Base-by-base conservation (phyloP, 2,113 vertebrate genomes). In the Pheucticus melanocephalus region DNA sequence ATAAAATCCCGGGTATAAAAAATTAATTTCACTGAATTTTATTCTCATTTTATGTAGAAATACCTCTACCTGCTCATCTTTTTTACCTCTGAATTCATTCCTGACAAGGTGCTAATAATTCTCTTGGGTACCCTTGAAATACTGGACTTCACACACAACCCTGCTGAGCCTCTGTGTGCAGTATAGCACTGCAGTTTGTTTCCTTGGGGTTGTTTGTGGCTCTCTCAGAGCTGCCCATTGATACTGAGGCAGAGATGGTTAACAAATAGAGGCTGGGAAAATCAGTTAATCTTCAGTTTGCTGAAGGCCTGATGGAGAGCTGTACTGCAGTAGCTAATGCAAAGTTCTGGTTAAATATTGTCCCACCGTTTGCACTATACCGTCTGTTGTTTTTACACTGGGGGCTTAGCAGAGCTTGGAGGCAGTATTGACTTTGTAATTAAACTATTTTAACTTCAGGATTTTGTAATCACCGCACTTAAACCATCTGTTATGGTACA, bases 291-390 rank as follows among this genome's bases (percentile, higher is more conserved):
- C 96, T 96, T 97, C 97, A 94, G 93, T 97, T 98, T 97, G 95
- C 97, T 76, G 82, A 97, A 96, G 97, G 86, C 94, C 95, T 94
- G 97, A 89, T 95, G 96, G 98, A 97, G 98, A 98, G 96, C 97
- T 97, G 97, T 94, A 60, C 92, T 93, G 94, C 97, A 96, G 96
- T 94, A 98, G 97, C 98, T 98, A 99, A 98, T 99, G 98, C 98
- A 98, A 98, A 99, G 98, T 98, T 99, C 99, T 99, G 98, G 99
- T 99, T 99, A 99, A 99, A 99, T 98, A 99, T 99, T 99, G 98
- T 97, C 99, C 96, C 95, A 98, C 97, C 98, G 97, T 99, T 99
- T 99, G 99, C 98, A 95, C 98, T 99, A 96, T 94, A 95, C 99
- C 99, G 98, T 99, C 99, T 99, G 99, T 99, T 99, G 99, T 99